A percentile compares a stretch with the other conserved stretches of the same genome.
Evolutionary conservation across 2,888 invertebrate genomes (phyloP).

Genomic region (Patella ulyssiponensis): DNA sequence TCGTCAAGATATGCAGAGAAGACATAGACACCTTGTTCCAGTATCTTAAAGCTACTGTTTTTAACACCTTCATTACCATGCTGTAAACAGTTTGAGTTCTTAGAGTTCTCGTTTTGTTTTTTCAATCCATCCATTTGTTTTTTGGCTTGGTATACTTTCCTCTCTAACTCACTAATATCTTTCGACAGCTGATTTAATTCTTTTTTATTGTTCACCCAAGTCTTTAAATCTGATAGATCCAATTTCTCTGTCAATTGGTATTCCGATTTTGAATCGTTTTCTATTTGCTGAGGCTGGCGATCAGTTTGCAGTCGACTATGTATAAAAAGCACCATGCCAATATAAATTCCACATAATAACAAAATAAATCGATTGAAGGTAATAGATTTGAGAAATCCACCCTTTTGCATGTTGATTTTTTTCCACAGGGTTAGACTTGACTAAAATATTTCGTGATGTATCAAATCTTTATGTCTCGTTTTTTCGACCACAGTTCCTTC

Average conservation of each 20-base stretch:
- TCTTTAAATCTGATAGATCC: constrained; percentile 19
- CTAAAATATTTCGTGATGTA: background rate
- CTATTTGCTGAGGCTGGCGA: constrained; percentile 12
- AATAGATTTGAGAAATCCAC: constrained; percentile 14
- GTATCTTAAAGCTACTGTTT: constrained; percentile 41
- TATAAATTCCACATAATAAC: constrained; percentile 46
- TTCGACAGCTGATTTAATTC: constrained; percentile 19
- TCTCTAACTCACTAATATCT: constrained; percentile 20
- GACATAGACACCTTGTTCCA: constrained; percentile 43
- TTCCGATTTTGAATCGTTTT: constrained; percentile 5
- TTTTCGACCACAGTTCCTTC: constrained; percentile 1
- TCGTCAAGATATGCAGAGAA: constrained; percentile 65
- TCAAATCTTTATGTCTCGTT: background rate
- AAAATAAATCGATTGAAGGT: constrained; percentile 34
- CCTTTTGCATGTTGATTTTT: constrained; percentile 16
- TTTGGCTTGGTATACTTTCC: constrained; percentile 12
- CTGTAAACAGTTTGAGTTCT: constrained; percentile 7
- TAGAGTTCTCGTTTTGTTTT: background rate
- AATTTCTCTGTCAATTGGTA: background rate
- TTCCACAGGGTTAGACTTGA: background rate
- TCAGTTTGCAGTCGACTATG: constrained; percentile 54
- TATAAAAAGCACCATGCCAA: constrained; percentile 48
- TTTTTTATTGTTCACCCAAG: constrained; percentile 21
- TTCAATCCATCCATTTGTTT: constrained; percentile 10
- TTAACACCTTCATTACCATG: constrained; percentile 11